Conservation (phyloP, 2,888 invertebrate genomes). For the Eueremaeus valkanovi region DNA sequence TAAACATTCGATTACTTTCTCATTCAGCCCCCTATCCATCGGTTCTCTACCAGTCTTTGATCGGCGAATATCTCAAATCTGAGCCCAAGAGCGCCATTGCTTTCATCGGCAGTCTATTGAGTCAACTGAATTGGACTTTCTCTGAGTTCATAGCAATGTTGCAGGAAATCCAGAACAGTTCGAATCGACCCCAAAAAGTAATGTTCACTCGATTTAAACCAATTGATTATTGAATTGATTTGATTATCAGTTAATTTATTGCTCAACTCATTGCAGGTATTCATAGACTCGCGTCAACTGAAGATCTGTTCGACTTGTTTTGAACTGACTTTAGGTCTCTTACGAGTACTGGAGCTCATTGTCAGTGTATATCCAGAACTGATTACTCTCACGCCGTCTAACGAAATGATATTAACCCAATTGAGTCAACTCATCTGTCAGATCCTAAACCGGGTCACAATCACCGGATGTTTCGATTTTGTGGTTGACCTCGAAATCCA, state of each 20-base stretch:
- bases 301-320: slow-evolving; percentile 80
- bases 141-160: slow-evolving; percentile 79
- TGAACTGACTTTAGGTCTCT: slow-evolving; percentile 70
- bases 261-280: slow-evolving; percentile 50
- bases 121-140: slow-evolving; percentile 81
- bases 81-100: slow-evolving; percentile 64
- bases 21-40: slow-evolving; percentile 64
- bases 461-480: slow-evolving; percentile 64
- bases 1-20: slow-evolving; percentile 50
- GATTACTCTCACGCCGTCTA: neutral
- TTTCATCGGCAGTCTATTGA: slow-evolving; percentile 71
- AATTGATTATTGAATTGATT: neutral
- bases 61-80: slow-evolving; percentile 61
- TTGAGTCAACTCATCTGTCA: slow-evolving; percentile 64
- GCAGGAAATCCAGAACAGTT: slow-evolving; percentile 70
- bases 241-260: neutral
- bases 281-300: slow-evolving; percentile 69
- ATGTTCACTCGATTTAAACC: neutral
- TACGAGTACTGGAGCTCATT: slow-evolving; percentile 76
- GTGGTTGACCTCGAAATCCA: slow-evolving; percentile 61
- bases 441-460: slow-evolving; percentile 70
- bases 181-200: slow-evolving; percentile 57
- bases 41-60: slow-evolving; percentile 61
- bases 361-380: slow-evolving; percentile 60
- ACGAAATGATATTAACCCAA: slow-evolving; percentile 29